Evolutionary conservation across 1,140 invertebrate genomes (phyloP).

Genomic region (Neodiprion pinetum): DNA sequence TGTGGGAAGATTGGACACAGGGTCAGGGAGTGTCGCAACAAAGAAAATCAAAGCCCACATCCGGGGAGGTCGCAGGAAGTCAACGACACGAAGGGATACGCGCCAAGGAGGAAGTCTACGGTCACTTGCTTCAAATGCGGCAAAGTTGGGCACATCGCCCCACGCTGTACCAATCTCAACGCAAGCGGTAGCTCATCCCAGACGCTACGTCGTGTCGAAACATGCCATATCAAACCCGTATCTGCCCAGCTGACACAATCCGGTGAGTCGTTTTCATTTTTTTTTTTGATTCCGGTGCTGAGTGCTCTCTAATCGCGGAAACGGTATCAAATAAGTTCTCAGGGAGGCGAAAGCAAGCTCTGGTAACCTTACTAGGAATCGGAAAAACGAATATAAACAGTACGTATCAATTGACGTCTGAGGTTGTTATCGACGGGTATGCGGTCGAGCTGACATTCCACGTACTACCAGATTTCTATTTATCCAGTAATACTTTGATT

Average conservation of each 20-base stretch:
- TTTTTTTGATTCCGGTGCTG: slow-evolving; percentile 29
- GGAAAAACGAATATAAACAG: slow-evolving; percentile 11
- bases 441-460: slow-evolving; percentile 16
- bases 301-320: slow-evolving; percentile 28
- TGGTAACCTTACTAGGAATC: slow-evolving; percentile 20
- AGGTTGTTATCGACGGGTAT: slow-evolving; percentile 8
- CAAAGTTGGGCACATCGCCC: slow-evolving; percentile 13
- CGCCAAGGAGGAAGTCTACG: not conserved
- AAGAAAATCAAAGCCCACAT: not conserved
- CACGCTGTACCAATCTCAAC: not conserved
- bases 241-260: slow-evolving; percentile 11
- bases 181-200: not conserved
- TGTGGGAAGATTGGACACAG: slow-evolving; percentile 15
- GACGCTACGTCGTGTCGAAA: slow-evolving; percentile 1
- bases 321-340: slow-evolving; percentile 17
- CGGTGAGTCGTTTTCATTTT: slow-evolving; percentile 29
- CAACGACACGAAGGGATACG: not conserved
- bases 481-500: slow-evolving; percentile 13
- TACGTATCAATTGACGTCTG: slow-evolving; percentile 15
- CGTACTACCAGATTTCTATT: slow-evolving; percentile 7
- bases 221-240: not conserved
- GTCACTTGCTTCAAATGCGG: slow-evolving; percentile 19
- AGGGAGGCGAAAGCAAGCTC: slow-evolving; percentile 16
- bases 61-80: not conserved
- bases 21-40: not conserved